A percentile compares a stretch with the other conserved stretches of the same genome.
These are phyloP conservation scores for Pseudomyrmex concolor DNA, from an alignment of 1,140 invertebrate species.

Conservation along the genomic window DNA sequence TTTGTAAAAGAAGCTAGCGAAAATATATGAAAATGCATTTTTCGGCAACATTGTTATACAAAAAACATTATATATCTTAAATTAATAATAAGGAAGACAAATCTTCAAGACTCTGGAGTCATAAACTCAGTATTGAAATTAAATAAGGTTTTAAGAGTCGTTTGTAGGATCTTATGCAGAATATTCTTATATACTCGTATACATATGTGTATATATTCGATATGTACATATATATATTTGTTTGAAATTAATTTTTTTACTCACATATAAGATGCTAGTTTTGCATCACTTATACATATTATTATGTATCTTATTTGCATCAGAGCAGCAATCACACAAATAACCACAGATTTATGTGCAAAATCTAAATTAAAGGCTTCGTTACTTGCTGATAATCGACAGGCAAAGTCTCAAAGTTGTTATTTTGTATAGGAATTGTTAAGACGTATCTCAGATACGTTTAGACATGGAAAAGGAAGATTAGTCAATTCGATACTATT, in stretches of 20 bases:
- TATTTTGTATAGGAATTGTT: conserved; percentile 83
- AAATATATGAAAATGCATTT: conserved; percentile 32
- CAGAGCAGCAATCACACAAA: not conserved
- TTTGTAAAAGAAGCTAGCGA: not conserved
- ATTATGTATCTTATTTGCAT: not conserved
- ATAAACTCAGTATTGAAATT: too few species aligned
- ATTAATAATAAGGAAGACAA: too few species aligned
- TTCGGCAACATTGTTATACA: not conserved
- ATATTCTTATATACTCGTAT: too few species aligned
- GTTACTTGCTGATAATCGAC: conserved; percentile 8
- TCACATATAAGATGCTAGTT: too few species aligned
- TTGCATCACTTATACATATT: too few species aligned
- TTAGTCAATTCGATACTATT: conserved; percentile 82
- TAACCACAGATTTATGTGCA: not conserved
- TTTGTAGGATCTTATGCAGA: too few species aligned
- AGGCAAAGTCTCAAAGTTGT: conserved; percentile 69
- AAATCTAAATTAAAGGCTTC: conserved; percentile 21
- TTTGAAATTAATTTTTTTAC: too few species aligned
- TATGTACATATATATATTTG: too few species aligned
- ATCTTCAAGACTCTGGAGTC: too few species aligned
- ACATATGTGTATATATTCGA: too few species aligned
- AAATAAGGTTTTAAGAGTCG: too few species aligned
- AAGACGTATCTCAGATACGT: conserved; percentile 77
- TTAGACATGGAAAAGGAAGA: conserved; percentile 82
- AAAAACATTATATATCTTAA: too few species aligned